These are phyloP conservation scores for Selene dorsalis DNA, from an alignment of 2,797 vertebrate species.

Conservation along the genomic window DNA sequence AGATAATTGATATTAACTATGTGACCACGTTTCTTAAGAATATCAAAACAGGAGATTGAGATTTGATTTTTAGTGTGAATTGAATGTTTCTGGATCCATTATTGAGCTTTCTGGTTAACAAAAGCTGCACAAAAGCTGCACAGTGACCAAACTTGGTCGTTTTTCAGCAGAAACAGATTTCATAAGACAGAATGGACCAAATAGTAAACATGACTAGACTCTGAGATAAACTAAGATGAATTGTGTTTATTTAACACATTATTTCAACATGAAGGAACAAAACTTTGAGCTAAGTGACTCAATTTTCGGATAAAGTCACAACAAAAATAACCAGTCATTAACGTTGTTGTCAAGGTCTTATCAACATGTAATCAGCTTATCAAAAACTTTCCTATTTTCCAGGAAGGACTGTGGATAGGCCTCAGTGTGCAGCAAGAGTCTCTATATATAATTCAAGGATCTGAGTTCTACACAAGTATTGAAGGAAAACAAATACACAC, in stretches of 20 bases:
- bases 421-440: slow-evolving; percentile 1
- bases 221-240: background rate
- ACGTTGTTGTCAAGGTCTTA: background rate
- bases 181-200: background rate
- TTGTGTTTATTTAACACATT: background rate
- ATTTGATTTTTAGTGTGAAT: too few species aligned
- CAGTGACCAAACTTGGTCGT: background rate
- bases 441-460: slow-evolving; percentile 38
- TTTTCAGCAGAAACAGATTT: background rate
- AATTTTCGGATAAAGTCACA: too few species aligned
- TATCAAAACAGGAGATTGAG: too few species aligned
- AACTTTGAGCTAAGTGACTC: background rate
- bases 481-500: slow-evolving; percentile 59
- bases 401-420: slow-evolving; percentile 1
- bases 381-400: slow-evolving; percentile 7
- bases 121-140: too few species aligned
- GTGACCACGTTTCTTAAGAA: too few species aligned
- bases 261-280: background rate
- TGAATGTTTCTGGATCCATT: too few species aligned
- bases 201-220: background rate
- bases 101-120: too few species aligned
- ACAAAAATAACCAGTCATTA: background rate
- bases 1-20: too few species aligned
- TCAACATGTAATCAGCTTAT: background rate
- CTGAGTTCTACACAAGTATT: slow-evolving; percentile 30